Base-by-base conservation (phyloP, 2,888 invertebrate species). In the Parthenolecanium corni region DNA sequence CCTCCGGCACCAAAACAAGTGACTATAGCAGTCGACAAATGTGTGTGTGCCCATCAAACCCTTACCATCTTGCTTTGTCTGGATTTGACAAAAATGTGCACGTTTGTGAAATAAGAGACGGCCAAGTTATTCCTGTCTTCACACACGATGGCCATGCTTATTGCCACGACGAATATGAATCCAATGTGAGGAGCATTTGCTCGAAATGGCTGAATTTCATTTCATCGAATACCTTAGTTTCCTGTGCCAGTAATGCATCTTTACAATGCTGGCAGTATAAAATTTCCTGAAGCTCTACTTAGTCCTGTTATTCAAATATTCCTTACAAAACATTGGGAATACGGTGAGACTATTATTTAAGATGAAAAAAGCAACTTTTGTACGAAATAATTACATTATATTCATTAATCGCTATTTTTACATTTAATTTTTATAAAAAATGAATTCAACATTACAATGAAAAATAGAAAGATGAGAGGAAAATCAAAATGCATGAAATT, bases 131-230 rank as follows among this genome's bases (percentile, higher is more conserved):
- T 3, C 21, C 38, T 16, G 58, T 47, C 4, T 67, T 66, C 49
- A 64, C 62, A n/a, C 67, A 67, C 47, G 67, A 67, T 36, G 67
- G 66, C 1, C 67, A 67, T 63, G 51, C 52, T 14, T 66, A 64
- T 40, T 58, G 36, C 31, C 64, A 66, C 40, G 52, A 57, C 47
- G 64, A 47, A 16, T 44, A 36, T 47, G 40, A 51, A 24, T 46
- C 44, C 20, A 65, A 57, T 38, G 16, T 61, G 11, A 62, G 49
- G 31, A 63, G 25, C 20, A 42, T 46, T 53, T 49, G 56, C 42
- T 20, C 42, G 38, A 6, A 65, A 49, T 67, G 67, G 66, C 12
- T 67, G 38, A 64, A 66, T 12, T 62, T 57, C 49, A 57, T 66
- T 49, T 61, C 64, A n/a, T 12, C 23, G 24, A 64, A 66, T 16